A percentile compares a stretch with the other conserved stretches of the same genome.
phyloP scores from a whole-genome alignment of 2,888 invertebrate species.

The Eupithecia subumbrata region DNA sequence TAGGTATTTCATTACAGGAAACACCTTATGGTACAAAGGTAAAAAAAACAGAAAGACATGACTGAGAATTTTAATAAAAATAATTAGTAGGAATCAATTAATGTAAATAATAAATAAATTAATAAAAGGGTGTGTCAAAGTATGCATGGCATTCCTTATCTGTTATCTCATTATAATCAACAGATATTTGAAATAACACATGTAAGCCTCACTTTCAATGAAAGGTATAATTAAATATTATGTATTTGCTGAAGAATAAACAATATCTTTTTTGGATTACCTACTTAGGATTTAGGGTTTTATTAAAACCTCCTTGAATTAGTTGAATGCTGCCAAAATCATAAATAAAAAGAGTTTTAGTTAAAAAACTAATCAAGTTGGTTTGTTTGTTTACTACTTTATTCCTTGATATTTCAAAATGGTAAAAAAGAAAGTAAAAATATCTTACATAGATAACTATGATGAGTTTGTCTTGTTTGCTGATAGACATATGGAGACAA shows the following conservation, averaged over 20 bases:
- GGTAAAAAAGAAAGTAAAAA: slow-evolving; percentile 38
- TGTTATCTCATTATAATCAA: not conserved
- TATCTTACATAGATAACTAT: slow-evolving; percentile 57
- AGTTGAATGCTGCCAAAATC: not conserved
- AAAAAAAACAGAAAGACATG: no score
- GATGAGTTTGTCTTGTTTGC: slow-evolving; percentile 61
- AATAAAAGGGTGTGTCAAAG: no score
- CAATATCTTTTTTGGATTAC: not conserved
- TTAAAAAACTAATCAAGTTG: not conserved
- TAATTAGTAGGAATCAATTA: no score
- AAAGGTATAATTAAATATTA: no score
- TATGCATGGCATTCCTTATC: not conserved
- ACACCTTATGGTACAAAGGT: no score
- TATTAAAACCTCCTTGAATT: not conserved
- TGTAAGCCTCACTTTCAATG: not conserved
- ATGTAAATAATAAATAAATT: no score
- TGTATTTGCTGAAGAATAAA: not conserved
- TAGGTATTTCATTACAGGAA: no score
- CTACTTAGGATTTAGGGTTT: not conserved
- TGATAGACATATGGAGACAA: slow-evolving; percentile 56
- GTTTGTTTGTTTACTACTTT: not conserved
- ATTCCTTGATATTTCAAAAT: slow-evolving; percentile 16
- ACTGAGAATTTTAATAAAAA: no score
- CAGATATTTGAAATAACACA: not conserved
- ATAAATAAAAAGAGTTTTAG: not conserved